phyloP scores from a whole-genome alignment of 2,888 invertebrate genomes.

The Synergus japonicus region DNA sequence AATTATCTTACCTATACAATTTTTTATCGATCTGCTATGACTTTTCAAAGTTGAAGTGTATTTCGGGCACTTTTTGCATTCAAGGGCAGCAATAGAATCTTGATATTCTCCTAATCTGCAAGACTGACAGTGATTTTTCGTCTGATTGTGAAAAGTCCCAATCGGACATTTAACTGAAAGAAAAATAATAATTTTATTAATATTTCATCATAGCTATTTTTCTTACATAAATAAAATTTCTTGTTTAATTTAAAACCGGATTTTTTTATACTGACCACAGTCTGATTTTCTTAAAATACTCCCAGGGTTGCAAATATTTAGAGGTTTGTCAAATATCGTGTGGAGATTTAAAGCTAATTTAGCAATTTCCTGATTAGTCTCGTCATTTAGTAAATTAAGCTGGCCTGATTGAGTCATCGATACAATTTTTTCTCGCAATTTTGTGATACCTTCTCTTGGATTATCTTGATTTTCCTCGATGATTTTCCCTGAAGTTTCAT shows the following conservation, averaged over 20 bases:
- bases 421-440: slow-evolving; percentile 63
- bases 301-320: slow-evolving; percentile 78
- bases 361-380: slow-evolving; percentile 65
- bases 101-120: slow-evolving; percentile 83
- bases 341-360: slow-evolving; percentile 66
- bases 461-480: slow-evolving; percentile 65
- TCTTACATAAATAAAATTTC: too few relatives aligned
- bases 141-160: slow-evolving; percentile 82
- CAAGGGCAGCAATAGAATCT: slow-evolving; percentile 78
- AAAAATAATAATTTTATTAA: slow-evolving; percentile 37
- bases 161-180: slow-evolving; percentile 81
- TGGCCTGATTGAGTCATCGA: slow-evolving; percentile 61
- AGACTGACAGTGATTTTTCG: slow-evolving; percentile 79
- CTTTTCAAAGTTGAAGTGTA: slow-evolving; percentile 80
- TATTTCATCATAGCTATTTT: slow-evolving; percentile 15
- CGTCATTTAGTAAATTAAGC: slow-evolving; percentile 62
- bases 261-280: slow-evolving; percentile 78
- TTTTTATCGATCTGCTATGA: slow-evolving; percentile 76
- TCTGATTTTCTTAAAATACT: slow-evolving; percentile 79
- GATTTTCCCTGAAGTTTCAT: slow-evolving; percentile 65
- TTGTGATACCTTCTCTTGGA: slow-evolving; percentile 62
- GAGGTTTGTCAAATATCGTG: slow-evolving; percentile 63
- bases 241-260: neutral
- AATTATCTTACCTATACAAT: slow-evolving; percentile 80
- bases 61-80: slow-evolving; percentile 81